Percentiles rank a stretch among this genome's conserved stretches.
Conservation (phyloP, 2,113 vertebrate species). For the Caranx ignobilis region DNA sequence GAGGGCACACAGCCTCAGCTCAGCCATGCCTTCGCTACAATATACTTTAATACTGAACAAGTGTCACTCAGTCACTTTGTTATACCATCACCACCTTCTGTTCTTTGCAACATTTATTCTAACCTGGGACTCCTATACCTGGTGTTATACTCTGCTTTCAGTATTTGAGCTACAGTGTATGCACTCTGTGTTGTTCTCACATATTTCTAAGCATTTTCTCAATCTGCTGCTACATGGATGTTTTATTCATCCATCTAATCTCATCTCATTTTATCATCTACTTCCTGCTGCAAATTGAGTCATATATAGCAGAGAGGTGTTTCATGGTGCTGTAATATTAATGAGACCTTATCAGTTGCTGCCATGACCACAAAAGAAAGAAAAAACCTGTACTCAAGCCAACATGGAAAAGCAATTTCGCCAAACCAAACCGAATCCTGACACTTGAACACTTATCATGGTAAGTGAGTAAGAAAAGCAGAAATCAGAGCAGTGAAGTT, state of each 20-base stretch:
- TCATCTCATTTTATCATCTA: too few relatives aligned
- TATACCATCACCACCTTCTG: too few relatives aligned
- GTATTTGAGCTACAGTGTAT: too few relatives aligned
- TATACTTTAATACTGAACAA: too few relatives aligned
- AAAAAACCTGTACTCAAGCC: slow-evolving; percentile 27
- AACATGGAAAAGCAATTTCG: slow-evolving; percentile 42
- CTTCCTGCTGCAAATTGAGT: slow-evolving; percentile 32
- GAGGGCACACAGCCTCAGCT: background rate
- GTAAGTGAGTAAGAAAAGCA: background rate
- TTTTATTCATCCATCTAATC: too few relatives aligned
- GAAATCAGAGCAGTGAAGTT: slow-evolving; percentile 2
- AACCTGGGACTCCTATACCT: too few relatives aligned
- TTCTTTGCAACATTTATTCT: too few relatives aligned
- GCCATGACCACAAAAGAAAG: background rate
- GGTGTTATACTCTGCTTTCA: too few relatives aligned
- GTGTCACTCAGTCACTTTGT: too few relatives aligned
- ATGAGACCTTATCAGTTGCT: slow-evolving; percentile 45
- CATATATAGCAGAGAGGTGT: slow-evolving; percentile 6
- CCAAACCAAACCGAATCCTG: slow-evolving; percentile 44
- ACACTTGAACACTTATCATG: slow-evolving; percentile 15
- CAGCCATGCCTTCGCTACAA: background rate
- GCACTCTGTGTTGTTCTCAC: too few relatives aligned
- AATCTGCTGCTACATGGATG: too few relatives aligned
- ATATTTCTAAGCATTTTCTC: too few relatives aligned
- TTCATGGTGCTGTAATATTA: slow-evolving; percentile 31